Evolutionary conservation across 2,797 vertebrate species (phyloP), one percentile per base, ranked within the genome.

Genomic region (Parauchenoglanis punctatus): DNA sequence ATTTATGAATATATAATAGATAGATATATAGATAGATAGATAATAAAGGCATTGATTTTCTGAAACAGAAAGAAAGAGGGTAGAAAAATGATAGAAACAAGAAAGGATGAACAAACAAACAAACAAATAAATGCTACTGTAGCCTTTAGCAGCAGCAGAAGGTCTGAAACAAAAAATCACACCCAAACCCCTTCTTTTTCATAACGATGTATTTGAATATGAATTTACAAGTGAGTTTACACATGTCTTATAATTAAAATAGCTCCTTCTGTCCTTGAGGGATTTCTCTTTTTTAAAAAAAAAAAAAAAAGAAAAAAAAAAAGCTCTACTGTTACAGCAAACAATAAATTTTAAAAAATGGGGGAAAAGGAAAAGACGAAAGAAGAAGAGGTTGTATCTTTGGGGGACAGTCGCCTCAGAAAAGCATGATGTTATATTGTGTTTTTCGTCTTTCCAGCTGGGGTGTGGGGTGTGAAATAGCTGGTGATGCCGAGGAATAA

Each of bases 381-480:
- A 80, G 52, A 80, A 58, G 18, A 80, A 40, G 28, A 23, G 2
- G 11, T 20, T 23, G 31, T 59, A 40, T 35, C 7, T 58, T 78
- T 31, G 17, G 52, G 72, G 46, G 46, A 6, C 68, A 72, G 40
- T 52, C 46, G 12, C 46, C 17, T 49, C 25, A 6, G 44, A 52
- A 54, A 17, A 52, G 23, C 8, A 3, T 18, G 11, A 15, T 70
- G 5, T 40, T 23, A 11, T 6, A 2, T 6, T 20, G 89, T 86
- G 90, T 91, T 91, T 89, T 87, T 91, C 8, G 23, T 61, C 12
- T 65, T 46, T 63, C 23, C 52, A 25, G 56, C 78, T 13, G 56
- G 80, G 49, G 40, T 44, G 54, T 40, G 77, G 18, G 0, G 52
- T 78, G 49, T 18, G 56, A 15, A 61, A 2, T 10, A 40, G 58